Base-by-base conservation (phyloP, 1,140 invertebrate genomes). In the Lasioglossum albipes region DNA sequence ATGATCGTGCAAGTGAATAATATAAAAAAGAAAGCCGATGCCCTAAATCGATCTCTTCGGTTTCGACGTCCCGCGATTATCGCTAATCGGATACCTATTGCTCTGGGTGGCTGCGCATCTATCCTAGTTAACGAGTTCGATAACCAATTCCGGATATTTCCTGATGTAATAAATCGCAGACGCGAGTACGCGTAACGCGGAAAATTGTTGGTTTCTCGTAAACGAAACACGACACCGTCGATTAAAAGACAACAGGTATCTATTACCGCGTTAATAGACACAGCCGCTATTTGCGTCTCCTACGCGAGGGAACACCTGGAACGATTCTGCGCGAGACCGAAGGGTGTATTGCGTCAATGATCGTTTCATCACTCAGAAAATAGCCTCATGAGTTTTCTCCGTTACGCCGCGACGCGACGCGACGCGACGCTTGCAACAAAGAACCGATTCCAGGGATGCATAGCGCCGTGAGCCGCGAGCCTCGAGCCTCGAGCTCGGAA, bases 291-390 rank as follows among this genome's bases (percentile, higher is more conserved):
- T 36, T 7, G 75, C 75, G 27, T 73, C 81, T 87, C 81, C 81
- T 77, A 82, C 83, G 73, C 81, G 45, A 2, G 10, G 45, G 71
- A 67, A 71, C 86, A 87, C 82, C 84, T 84, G 86, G 72, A 81
- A 80, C 82, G 80, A 79, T 82, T 81, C 74, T 74, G 81, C 68
- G 70, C 68, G 70, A 74, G 78, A 84, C 27, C 78, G 73, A 82
- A 75, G 82, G 79, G 82, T 76, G 84, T 70, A 76, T 88, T 86
- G 87, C 87, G 76, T 89, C 82, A 84, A 86, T 68, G 66, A 59
- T 54, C n/a, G 75, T 89, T 88, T 89, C 86, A 75, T 89, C 84
- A 85, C 78, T 62, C 64, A 10, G 45, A 13, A 49, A 49, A 49
- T 1, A 12, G n/a, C 72, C 65, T 62, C 69, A 13, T 36, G 62